These are phyloP conservation scores for Apis florea DNA, from an alignment of 1,140 invertebrate genomes.

Conservation along the genomic window DNA sequence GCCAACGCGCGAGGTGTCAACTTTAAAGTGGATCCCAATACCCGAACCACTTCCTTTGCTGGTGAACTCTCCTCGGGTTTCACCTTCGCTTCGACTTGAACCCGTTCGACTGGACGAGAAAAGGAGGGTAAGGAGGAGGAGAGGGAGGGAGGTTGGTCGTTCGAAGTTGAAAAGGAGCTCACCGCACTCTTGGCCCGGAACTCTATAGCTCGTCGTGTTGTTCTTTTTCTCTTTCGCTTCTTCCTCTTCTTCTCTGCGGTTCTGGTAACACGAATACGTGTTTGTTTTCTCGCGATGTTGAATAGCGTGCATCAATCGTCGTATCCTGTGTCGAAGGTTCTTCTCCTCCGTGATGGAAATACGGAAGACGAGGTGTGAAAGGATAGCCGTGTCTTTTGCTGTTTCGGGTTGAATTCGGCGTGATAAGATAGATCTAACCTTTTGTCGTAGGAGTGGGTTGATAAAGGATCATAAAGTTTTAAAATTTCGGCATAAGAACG, in stretches of 20 bases:
- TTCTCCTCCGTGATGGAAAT: not conserved
- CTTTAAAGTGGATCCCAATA: constrained; percentile 54
- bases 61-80: constrained; percentile 42
- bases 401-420: not conserved
- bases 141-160: not conserved
- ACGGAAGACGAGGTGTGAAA: not conserved
- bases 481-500: no score
- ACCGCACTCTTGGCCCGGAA: no score
- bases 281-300: constrained; percentile 44
- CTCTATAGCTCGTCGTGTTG: no score
- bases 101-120: not conserved
- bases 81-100: not conserved
- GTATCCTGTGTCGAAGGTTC: constrained; percentile 21
- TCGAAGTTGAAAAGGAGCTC: constrained; percentile 7
- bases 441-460: no score
- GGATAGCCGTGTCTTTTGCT: not conserved
- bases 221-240: not conserved
- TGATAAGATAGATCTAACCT: not conserved
- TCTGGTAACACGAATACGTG: constrained; percentile 28
- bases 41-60: constrained; percentile 38
- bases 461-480: no score
- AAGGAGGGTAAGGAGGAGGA: not conserved
- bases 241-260: not conserved
- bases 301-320: constrained; percentile 25
- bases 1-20: constrained; percentile 47